phyloP scores from a whole-genome alignment of 2,888 invertebrate genomes.

The Phoronis australis region DNA sequence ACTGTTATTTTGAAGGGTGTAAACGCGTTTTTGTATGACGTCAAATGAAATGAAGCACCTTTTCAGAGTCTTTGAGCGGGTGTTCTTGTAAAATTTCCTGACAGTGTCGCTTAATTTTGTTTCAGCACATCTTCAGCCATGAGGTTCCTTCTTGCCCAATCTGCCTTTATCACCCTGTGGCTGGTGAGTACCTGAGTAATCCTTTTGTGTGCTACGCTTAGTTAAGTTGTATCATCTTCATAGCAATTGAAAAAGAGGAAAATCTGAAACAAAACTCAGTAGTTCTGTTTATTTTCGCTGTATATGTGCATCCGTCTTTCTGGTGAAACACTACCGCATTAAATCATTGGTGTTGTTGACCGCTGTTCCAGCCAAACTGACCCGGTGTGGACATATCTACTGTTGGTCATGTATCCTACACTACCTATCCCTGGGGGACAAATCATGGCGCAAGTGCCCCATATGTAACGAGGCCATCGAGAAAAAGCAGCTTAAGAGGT shows the following conservation, averaged over 20 bases:
- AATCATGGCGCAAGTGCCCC: conserved; percentile 79
- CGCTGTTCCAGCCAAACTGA: conserved; percentile 76
- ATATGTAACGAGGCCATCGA: conserved; percentile 83
- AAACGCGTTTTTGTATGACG: no score
- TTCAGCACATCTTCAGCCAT: conserved; percentile 39
- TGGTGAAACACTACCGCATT: background rate
- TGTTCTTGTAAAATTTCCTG: background rate
- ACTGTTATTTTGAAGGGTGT: no score
- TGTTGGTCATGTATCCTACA: conserved; percentile 95
- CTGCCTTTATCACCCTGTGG: conserved; percentile 73
- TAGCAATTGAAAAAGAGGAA: no score
- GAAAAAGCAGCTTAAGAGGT: conserved; percentile 78
- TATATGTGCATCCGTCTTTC: no score
- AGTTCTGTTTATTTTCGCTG: no score
- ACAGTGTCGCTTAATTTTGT: conserved; percentile 7
- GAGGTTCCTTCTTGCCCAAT: conserved; percentile 75
- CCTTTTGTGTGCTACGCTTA: no score
- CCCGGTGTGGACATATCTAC: conserved; percentile 89
- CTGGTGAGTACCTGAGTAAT: no score
- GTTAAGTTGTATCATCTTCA: no score
- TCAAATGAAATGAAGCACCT: no score
- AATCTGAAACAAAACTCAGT: no score
- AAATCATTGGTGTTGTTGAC: background rate
- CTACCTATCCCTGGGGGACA: conserved; percentile 75
- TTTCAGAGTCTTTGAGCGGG: no score